Evolutionary conservation across 2,113 vertebrate species (phyloP).

Genomic region (Thermophis baileyi): DNA sequence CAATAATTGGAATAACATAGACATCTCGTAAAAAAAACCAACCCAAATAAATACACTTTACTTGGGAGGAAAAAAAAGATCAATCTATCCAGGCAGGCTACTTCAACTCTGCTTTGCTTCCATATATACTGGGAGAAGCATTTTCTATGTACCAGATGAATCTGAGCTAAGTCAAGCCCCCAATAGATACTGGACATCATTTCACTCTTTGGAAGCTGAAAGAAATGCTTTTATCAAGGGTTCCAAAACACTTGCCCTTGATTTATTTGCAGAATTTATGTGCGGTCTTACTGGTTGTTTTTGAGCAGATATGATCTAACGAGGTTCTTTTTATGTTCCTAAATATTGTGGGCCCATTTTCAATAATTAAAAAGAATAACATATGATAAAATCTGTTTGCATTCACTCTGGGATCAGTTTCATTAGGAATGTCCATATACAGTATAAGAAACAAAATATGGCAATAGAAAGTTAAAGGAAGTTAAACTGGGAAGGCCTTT

Average conservation of each 20-base stretch:
- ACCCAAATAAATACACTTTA: neutral
- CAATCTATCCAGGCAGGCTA: neutral
- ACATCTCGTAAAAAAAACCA: neutral
- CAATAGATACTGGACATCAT: neutral
- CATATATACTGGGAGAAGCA: neutral
- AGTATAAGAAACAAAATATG: neutral
- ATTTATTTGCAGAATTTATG: neutral
- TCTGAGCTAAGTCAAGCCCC: neutral
- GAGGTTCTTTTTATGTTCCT: neutral
- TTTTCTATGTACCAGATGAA: neutral
- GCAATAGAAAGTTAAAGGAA: neutral
- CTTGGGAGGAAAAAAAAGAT: neutral
- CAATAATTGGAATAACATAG: neutral
- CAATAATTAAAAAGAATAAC: neutral
- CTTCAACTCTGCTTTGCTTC: neutral
- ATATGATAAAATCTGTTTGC: neutral
- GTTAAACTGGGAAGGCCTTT: neutral
- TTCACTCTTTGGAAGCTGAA: neutral
- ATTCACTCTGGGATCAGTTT: neutral
- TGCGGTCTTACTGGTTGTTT: neutral
- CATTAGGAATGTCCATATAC: neutral
- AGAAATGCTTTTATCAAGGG: neutral
- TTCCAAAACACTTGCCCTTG: neutral
- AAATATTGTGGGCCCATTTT: neutral
- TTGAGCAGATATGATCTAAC: neutral